Evolutionary conservation across 53 echinoderm and acorn worm genomes (phyloP), one percentile per base, ranked within the genome.

Genomic region (Apostichopus leukothele): DNA sequence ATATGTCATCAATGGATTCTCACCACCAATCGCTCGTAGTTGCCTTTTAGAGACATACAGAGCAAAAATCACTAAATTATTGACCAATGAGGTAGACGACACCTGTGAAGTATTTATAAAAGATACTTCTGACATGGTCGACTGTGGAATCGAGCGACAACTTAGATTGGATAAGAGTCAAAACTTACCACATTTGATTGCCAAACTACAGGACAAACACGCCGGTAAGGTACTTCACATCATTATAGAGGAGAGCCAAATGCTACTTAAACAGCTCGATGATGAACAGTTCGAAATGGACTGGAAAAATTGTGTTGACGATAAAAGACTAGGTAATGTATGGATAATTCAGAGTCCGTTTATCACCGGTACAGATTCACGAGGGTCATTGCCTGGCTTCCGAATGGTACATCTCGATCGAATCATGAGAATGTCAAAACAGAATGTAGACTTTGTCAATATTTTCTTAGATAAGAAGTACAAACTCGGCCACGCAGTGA

Each of bases 361-460:
- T 71, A 71, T 71, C 18, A 71, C 71, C 6, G 71, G 18, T n/a
- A 19, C 71, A 71, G 71, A 16, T 6, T 18, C 71, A 18, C 26
- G 26, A 1, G 26, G 18, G 0, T 16, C 77, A 23, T 50, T 57
- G 23, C 60, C 78, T 4, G 78, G 50, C 53, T 83, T 83, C 53
- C 83, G 57, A 59, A 83, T 7, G 5, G 55, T 59, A 6, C 60
- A 83, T 23, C 59, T 83, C 18, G 60, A 83, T 18, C 39, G 60
- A 23, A 53, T 83, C 53, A 83, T 83, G 83, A 83, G 83, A 57
- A 57, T 83, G 59, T 83, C 83, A 5, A 55, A 25, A 57, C 83
- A 83, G 60, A 83, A 83, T 61, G 60, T 83, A 23, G 83, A 83
- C 18, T 55, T 83, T 83, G 83, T 53, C 3, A 83, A 83, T 23